A percentile compares a stretch with the other conserved stretches of the same genome.
These are phyloP conservation scores for Rhincodon typus DNA, from an alignment of 2,797 vertebrate species.

Conservation along the genomic window DNA sequence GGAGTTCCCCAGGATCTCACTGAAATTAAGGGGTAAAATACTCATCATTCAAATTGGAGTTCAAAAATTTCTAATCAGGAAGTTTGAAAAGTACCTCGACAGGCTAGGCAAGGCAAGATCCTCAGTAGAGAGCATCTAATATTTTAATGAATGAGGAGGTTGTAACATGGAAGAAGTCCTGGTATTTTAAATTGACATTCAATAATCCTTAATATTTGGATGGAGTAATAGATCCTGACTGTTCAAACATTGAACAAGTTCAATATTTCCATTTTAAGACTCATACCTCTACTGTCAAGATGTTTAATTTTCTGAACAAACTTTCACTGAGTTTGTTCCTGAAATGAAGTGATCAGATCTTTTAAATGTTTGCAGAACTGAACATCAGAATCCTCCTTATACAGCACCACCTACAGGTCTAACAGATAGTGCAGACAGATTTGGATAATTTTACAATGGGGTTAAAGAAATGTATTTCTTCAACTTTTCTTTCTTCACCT, in stretches of 20 bases:
- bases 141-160: not conserved
- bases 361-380: not conserved
- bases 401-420: not conserved
- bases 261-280: not conserved
- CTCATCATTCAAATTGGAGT: too few species aligned
- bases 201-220: not conserved
- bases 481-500: not conserved
- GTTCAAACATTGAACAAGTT: not conserved
- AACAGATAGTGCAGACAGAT: not conserved
- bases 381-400: not conserved
- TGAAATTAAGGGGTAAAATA: too few species aligned
- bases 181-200: not conserved
- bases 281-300: not conserved
- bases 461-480: not conserved
- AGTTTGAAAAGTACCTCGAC: too few species aligned
- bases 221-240: not conserved
- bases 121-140: not conserved
- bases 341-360: not conserved
- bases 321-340: not conserved
- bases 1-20: too few species aligned
- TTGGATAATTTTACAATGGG: not conserved
- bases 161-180: not conserved
- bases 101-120: not conserved
- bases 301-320: not conserved
- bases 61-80: too few species aligned